phyloP scores from a whole-genome alignment of 1,140 invertebrate genomes.

The Colletes gigas region DNA sequence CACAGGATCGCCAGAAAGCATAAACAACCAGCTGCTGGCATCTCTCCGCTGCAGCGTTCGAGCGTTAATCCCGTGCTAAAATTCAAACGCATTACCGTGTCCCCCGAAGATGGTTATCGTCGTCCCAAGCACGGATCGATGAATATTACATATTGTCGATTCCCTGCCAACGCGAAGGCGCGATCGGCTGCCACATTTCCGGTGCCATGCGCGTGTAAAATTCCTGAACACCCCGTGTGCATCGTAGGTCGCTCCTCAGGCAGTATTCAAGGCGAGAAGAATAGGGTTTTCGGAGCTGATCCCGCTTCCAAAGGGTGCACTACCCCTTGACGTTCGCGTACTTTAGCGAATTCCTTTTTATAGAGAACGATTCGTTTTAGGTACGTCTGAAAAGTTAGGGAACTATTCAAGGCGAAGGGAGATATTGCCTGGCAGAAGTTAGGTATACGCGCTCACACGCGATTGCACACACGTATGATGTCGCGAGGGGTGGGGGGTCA shows the following conservation, averaged over 20 bases:
- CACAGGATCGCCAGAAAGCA: too few relatives aligned
- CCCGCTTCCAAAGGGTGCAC: constrained; percentile 4
- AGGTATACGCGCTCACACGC: too few relatives aligned
- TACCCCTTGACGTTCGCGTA: constrained; percentile 7
- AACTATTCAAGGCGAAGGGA: constrained; percentile 34
- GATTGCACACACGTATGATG: too few relatives aligned
- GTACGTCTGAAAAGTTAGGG: constrained; percentile 43
- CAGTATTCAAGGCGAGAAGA: background rate
- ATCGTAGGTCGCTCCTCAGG: background rate
- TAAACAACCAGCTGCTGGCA: too few relatives aligned
- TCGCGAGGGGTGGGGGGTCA: background rate
- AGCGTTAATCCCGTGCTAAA: too few relatives aligned
- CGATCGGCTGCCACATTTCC: too few relatives aligned
- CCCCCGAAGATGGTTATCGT: too few relatives aligned
- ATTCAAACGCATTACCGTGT: too few relatives aligned
- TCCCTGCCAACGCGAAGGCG: too few relatives aligned
- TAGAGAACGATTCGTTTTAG: constrained; percentile 37
- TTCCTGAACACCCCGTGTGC: background rate
- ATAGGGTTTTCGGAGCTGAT: constrained; percentile 1
- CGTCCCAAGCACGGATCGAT: too few relatives aligned
- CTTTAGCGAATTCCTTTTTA: constrained; percentile 40
- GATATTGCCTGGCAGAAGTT: constrained; percentile 9
- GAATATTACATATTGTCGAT: too few relatives aligned
- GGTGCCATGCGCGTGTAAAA: background rate
- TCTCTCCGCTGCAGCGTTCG: too few relatives aligned